A percentile compares a stretch with the other conserved stretches of the same genome.
Conservation (phyloP, 2,113 vertebrate genomes). For the Caretta caretta region DNA sequence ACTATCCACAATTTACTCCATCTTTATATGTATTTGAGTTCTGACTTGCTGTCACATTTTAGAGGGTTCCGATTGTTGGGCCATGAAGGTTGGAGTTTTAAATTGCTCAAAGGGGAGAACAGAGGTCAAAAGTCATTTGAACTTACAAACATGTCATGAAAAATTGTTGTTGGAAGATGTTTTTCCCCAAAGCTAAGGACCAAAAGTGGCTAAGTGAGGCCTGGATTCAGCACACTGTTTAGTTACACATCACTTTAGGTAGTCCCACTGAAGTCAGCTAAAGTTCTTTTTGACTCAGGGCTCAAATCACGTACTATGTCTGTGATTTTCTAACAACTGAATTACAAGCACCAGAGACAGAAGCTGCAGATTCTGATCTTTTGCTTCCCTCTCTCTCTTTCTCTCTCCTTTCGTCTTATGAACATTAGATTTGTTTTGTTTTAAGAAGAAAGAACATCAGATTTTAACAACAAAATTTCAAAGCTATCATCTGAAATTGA, state of each 20-base stretch:
- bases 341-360: neutral
- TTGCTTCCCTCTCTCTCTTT: neutral
- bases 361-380: neutral
- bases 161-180: neutral
- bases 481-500: neutral
- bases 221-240: neutral
- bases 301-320: neutral
- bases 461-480: neutral
- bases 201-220: neutral
- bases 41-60: neutral
- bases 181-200: neutral
- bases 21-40: neutral
- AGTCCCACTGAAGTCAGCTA: neutral
- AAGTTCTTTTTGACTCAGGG: neutral
- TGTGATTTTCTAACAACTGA: neutral
- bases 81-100: neutral
- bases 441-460: neutral
- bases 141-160: neutral
- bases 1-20: neutral
- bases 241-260: neutral
- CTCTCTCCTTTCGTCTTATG: rapidly evolving
- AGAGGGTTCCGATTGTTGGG: neutral
- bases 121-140: neutral
- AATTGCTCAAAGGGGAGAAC: neutral
- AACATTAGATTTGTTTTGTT: neutral